Percentiles rank a stretch among this genome's conserved stretches.
Evolutionary conservation across 2,888 invertebrate species (phyloP).

Genomic region (Trichogramma evanescens): DNA sequence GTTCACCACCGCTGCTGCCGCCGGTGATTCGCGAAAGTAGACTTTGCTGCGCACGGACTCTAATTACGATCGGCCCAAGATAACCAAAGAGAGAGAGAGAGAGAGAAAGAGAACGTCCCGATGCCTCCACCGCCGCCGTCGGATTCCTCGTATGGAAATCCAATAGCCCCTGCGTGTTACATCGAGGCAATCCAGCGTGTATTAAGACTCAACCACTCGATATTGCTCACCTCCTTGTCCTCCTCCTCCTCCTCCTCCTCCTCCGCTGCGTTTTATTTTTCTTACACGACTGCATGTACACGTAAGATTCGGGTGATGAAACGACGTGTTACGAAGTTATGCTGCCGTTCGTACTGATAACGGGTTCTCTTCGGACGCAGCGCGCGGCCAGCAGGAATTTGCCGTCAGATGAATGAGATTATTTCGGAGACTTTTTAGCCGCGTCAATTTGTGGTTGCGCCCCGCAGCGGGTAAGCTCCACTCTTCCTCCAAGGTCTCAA

Average conservation of each 20-base stretch:
- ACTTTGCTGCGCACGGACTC: constrained; percentile 27
- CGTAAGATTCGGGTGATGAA: too few relatives aligned
- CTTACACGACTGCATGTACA: too few relatives aligned
- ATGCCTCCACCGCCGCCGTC: neutral
- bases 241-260: neutral
- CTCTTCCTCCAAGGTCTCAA: too few relatives aligned
- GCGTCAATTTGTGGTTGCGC: too few relatives aligned
- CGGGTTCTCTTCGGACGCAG: too few relatives aligned
- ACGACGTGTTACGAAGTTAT: too few relatives aligned
- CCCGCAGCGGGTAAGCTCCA: too few relatives aligned
- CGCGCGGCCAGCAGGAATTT: too few relatives aligned
- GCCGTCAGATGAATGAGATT: too few relatives aligned
- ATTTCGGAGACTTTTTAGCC: too few relatives aligned
- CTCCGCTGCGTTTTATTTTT: neutral
- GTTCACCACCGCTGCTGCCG: constrained; percentile 14
- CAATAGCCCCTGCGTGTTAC: neutral
- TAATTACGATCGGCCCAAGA: constrained; percentile 33
- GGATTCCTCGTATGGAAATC: constrained; percentile 15
- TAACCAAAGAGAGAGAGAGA: constrained; percentile 13
- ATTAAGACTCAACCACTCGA: constrained; percentile 6
- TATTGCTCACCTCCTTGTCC: neutral
- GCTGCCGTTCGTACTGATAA: too few relatives aligned
- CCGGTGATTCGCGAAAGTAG: constrained; percentile 34
- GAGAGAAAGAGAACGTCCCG: neutral
- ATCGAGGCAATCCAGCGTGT: neutral